phyloP scores from a whole-genome alignment of 2,113 vertebrate genomes.

The Psophia crepitans region DNA sequence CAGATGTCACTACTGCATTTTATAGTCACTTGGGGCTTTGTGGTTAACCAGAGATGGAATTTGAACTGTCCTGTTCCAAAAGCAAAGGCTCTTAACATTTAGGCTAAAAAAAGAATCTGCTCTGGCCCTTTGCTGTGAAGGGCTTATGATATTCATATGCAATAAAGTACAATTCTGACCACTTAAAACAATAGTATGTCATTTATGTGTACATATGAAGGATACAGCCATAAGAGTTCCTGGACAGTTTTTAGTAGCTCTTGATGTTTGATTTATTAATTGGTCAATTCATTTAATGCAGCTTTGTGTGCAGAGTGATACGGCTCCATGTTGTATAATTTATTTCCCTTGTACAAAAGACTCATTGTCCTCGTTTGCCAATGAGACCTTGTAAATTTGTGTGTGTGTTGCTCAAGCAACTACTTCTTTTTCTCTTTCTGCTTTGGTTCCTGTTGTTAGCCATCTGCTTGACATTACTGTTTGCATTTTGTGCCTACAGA shows the following conservation, averaged over 20 bases:
- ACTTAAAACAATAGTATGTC: background rate
- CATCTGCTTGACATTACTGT: background rate
- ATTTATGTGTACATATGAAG: background rate
- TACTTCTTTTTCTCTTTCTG: background rate
- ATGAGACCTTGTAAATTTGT: background rate
- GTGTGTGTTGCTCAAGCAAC: background rate
- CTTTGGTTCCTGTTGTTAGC: background rate
- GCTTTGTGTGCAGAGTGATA: background rate
- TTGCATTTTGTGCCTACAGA: background rate
- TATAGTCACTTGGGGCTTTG: conserved; percentile 27
- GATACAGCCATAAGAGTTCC: background rate
- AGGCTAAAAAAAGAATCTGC: background rate
- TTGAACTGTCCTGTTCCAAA: background rate
- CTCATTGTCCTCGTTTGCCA: background rate
- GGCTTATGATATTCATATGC: background rate
- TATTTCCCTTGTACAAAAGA: background rate
- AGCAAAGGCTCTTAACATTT: background rate
- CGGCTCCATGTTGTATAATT: background rate
- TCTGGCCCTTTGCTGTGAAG: background rate
- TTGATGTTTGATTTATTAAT: background rate
- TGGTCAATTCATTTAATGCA: background rate
- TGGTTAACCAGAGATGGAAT: conserved; percentile 38
- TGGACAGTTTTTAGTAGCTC: background rate
- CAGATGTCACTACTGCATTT: conserved; percentile 18
- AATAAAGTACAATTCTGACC: background rate